phyloP scores from a whole-genome alignment of 1,140 invertebrate species.

The Oreohelix idahoensis region DNA sequence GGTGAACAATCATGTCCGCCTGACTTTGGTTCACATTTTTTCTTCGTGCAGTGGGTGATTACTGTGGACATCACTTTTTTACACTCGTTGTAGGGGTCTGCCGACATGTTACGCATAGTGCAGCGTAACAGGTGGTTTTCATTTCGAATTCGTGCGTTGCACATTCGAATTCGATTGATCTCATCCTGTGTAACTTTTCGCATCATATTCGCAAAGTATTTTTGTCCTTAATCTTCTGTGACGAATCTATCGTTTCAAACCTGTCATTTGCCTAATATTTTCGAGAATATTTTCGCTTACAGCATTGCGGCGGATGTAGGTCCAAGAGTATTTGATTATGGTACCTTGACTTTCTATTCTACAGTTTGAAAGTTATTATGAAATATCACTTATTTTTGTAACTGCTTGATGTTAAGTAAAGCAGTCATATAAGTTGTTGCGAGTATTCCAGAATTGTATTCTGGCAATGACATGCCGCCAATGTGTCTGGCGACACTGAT shows the following conservation, averaged over 20 bases:
- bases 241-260: background rate
- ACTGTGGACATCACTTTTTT: background rate
- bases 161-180: background rate
- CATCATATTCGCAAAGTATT: constrained; percentile 1
- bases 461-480: too few species aligned
- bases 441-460: too few species aligned
- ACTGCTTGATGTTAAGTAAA: too few species aligned
- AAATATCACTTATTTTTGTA: too few species aligned
- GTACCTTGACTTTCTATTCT: too few species aligned
- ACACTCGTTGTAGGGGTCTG: constrained; percentile 4
- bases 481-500: too few species aligned
- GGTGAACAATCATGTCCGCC: background rate
- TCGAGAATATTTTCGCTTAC: too few species aligned
- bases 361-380: too few species aligned
- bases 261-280: background rate
- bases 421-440: too few species aligned
- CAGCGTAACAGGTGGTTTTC: constrained; percentile 4
- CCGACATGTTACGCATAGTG: background rate
- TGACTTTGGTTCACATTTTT: background rate
- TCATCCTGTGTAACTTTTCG: background rate
- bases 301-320: too few species aligned
- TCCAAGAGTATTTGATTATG: too few species aligned
- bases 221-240: background rate
- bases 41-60: background rate
- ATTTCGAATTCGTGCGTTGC: constrained; percentile 14